Conservation (phyloP, 2,113 vertebrate species). For the Callocephalon fimbriatum region DNA sequence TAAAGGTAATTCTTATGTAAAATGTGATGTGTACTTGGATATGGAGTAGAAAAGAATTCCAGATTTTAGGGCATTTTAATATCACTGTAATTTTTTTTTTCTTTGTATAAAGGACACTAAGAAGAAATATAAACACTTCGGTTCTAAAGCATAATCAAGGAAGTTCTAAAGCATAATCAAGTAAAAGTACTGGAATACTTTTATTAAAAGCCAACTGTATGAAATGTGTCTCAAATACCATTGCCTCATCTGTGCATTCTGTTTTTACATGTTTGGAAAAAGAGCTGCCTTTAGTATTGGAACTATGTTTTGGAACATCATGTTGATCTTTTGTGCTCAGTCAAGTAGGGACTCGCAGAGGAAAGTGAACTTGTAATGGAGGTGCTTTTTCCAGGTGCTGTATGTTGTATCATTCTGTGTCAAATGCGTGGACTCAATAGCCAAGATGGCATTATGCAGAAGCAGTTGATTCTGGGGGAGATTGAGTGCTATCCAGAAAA, state of each 20-base stretch:
- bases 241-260: background rate
- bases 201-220: conserved; percentile 6
- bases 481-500: background rate
- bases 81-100: background rate
- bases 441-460: background rate
- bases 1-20: background rate
- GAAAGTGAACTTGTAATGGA: background rate
- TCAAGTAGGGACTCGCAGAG: background rate
- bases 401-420: background rate
- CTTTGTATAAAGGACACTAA: background rate
- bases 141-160: background rate
- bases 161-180: background rate
- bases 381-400: background rate
- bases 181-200: background rate
- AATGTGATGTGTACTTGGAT: background rate
- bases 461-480: background rate
- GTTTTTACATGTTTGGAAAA: background rate
- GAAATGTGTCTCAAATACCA: background rate
- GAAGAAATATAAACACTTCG: background rate
- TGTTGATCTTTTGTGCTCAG: background rate
- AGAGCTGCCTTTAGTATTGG: background rate
- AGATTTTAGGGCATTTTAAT: background rate
- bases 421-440: background rate
- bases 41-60: background rate
- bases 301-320: background rate